Base-by-base conservation (phyloP, 2,888 invertebrate species). In the Gymnoscelis rufifasciata region DNA sequence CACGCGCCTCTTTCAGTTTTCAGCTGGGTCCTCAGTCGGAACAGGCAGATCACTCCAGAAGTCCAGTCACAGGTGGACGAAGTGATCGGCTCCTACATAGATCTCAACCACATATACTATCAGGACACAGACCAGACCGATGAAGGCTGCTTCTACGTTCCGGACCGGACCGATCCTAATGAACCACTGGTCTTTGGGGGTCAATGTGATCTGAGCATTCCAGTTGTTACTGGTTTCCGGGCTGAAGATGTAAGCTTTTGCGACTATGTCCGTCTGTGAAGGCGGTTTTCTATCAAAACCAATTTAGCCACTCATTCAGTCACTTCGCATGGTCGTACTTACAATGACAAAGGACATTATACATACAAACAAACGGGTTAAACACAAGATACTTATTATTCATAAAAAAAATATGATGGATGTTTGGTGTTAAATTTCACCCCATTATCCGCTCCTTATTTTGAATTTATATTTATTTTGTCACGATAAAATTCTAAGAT, bases 11-110 rank as follows among this genome's bases (percentile, higher is more conserved):
- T n/a, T n/a, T 1, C 60, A 88, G 88, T 88, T 0, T 77, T 57
- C 62, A 81, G 83, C 42, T 88, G 87, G 87, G 78, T 86, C 12
- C 47, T 78, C 0, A 79, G 83, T 52, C 71, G 80, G 47, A 59
- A 66, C 0, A 69, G 73, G 0, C 47, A 56, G 2, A 47, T 83
- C 1, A 42, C 73, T 0, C 26, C 49, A 0, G 47, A 36, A 0
- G 58, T 68, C 0, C 52, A 63, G 51, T 15, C 33, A 0, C 60
- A 64, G 15, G 73, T 87, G 1, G 38, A 74, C 7, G 41, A 53
- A 10, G 66, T 72, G 0, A 59, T 82, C 0, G 44, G 57, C 30
- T 64, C 69, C 0, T 42, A 65, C 1, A 2, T 71, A 2, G 71
- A 73, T 3, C 66, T 78, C 1, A 78, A 78, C 50, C 36, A 54